These are phyloP conservation scores for Aricia artaxerxes DNA, from an alignment of 2,888 invertebrate genomes.

Conservation along the genomic window DNA sequence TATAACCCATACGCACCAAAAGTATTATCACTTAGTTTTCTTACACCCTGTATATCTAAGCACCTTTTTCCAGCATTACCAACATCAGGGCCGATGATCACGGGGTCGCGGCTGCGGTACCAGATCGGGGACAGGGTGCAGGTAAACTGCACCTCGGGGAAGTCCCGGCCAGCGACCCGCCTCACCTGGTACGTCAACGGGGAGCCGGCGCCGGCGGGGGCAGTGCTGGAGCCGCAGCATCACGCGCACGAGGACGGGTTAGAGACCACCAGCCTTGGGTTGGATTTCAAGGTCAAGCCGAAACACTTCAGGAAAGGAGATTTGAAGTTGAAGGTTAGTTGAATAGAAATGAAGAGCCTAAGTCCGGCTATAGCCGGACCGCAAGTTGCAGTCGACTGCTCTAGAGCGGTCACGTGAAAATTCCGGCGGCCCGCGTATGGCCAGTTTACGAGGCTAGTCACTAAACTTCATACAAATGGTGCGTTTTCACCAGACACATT, in stretches of 20 bases:
- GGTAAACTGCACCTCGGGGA: slow-evolving; percentile 91
- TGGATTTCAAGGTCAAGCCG: slow-evolving; percentile 89
- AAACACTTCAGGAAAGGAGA: slow-evolving; percentile 92
- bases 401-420: too few relatives aligned
- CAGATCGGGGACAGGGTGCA: slow-evolving; percentile 90
- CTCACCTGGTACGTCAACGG: slow-evolving; percentile 94
- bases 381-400: too few relatives aligned
- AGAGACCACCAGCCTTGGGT: slow-evolving; percentile 87
- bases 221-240: slow-evolving; percentile 74
- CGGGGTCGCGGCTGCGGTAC: slow-evolving; percentile 89
- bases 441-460: too few relatives aligned
- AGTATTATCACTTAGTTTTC: too few relatives aligned
- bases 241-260: slow-evolving; percentile 82
- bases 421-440: too few relatives aligned
- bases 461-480: too few relatives aligned
- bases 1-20: too few relatives aligned
- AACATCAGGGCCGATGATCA: slow-evolving; percentile 89
- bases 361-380: too few relatives aligned
- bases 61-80: slow-evolving; percentile 84
- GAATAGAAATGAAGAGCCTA: neutral
- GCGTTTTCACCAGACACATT: too few relatives aligned
- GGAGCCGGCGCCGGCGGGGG: slow-evolving; percentile 82
- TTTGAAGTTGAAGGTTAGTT: slow-evolving; percentile 88
- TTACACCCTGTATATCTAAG: too few relatives aligned
- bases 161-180: slow-evolving; percentile 90